Evolutionary conservation across 23 tunicate genomes (phyloP), one percentile per base, ranked within the genome.

Genomic region (Trididemnum clinides): DNA sequence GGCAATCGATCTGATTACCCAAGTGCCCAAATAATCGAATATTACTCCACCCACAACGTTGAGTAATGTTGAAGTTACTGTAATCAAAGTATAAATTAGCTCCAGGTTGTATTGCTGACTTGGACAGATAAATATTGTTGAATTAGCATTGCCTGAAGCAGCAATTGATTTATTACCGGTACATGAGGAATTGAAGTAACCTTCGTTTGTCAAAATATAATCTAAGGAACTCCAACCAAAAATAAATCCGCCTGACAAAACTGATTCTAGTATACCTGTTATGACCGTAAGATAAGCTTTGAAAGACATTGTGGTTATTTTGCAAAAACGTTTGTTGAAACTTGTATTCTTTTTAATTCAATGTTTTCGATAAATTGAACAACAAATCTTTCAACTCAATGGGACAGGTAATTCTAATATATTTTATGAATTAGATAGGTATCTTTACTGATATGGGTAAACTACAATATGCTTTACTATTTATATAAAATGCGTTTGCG

Each of bases 191-290:
- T 10, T 30, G 38, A 70, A 70, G 21, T 70, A 70, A 7, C 77
- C 77, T 27, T 70, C 37, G 28, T 70, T 70, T 28, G 18, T 32
- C 37, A 70, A 21, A 31, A 70, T 31, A 30, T 31, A 70, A 70
- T 33, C 30, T 30, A 70, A 27, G 12, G 77, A 28, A 70, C 77
- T 33, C 77, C 77, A 70, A 27, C 77, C 77, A 21, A 28, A 70
- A 4, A 70, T 28, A 4, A 30, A 4, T 5, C 10, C 77, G 3
- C 77, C 39, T 2, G 21, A 18, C 19, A 57, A 74, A 5, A 74
- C 57, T 36, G 80, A 36, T 74, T 74, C 80, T 5, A 70, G 22
- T 15, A 70, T 7, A 5, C 39, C 77, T 70, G 77, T 70, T 31
- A 30, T 10, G 7, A 25, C 28, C 18, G 71, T 63, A 7, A 15